Evolutionary conservation across 92 coral and sea anemone species (phyloP).

Genomic region (Meandrina meandrites): DNA sequence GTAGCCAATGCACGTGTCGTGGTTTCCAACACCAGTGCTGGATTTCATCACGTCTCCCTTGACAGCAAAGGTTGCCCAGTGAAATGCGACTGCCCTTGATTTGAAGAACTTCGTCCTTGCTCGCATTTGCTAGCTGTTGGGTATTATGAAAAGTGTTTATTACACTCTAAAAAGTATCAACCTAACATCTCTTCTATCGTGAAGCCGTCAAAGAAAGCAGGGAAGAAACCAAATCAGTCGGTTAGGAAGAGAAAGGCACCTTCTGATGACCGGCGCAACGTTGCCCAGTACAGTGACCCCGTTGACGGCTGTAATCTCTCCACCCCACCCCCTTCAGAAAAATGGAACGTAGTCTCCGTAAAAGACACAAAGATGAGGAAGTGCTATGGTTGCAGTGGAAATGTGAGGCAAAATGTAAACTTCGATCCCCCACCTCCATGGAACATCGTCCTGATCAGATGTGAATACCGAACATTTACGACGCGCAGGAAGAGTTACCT

Average conservation of each 20-base stretch:
- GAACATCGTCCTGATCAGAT: constrained; percentile 42
- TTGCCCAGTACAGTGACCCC: background rate
- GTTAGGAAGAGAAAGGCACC: background rate
- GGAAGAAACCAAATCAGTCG: constrained; percentile 20
- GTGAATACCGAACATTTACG: background rate
- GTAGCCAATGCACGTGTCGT: constrained; percentile 35
- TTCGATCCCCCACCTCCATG: constrained; percentile 49
- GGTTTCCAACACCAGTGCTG: constrained; percentile 3
- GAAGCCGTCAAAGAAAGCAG: constrained; percentile 2
- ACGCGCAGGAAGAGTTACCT: background rate
- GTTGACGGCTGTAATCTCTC: background rate
- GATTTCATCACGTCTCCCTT: constrained; percentile 21
- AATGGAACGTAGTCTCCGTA: constrained; percentile 24
- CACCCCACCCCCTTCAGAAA: background rate
- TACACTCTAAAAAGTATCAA: background rate
- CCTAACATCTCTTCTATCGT: constrained; percentile 24
- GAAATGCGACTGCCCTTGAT: constrained; percentile 51
- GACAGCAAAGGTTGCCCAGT: constrained; percentile 35
- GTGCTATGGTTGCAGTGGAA: constrained; percentile 64
- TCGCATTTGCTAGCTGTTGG: constrained; percentile 47
- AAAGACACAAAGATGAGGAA: constrained; percentile 44
- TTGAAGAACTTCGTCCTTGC: constrained; percentile 36
- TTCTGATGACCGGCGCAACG: background rate
- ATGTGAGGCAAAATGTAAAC: background rate
- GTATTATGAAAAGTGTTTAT: constrained; percentile 22